Conservation (phyloP, 2,113 vertebrate species). For the Sakesphorus luctuosus region DNA sequence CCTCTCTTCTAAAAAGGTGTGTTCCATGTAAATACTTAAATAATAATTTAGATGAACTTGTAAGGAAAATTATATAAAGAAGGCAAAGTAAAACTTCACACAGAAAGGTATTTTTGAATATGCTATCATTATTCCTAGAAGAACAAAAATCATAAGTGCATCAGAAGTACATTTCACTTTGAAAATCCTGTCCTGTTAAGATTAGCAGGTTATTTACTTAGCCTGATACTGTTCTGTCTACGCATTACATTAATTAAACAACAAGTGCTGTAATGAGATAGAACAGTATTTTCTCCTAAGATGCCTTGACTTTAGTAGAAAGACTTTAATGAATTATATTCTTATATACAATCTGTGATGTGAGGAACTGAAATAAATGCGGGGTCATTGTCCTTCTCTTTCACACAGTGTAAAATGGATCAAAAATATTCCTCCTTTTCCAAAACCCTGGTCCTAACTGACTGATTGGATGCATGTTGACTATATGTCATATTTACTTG, state of each 20-base stretch:
- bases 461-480: neutral
- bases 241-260: neutral
- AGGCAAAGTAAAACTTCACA: neutral
- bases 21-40: neutral
- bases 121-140: neutral
- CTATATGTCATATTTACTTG: neutral
- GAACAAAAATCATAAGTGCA: neutral
- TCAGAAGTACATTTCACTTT: neutral
- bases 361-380: neutral
- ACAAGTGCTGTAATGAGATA: neutral
- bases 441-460: neutral
- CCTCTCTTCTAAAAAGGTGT: neutral
- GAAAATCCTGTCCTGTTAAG: neutral
- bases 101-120: neutral
- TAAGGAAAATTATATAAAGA: neutral
- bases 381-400: neutral
- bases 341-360: neutral
- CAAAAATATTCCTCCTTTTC: neutral
- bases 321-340: neutral
- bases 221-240: neutral
- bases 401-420: neutral
- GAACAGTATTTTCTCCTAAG: neutral
- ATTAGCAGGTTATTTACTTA: slow-evolving; percentile 26
- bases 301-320: neutral
- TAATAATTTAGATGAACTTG: neutral